Conservation (phyloP, 2,113 vertebrate species). For the Siniperca chuatsi region DNA sequence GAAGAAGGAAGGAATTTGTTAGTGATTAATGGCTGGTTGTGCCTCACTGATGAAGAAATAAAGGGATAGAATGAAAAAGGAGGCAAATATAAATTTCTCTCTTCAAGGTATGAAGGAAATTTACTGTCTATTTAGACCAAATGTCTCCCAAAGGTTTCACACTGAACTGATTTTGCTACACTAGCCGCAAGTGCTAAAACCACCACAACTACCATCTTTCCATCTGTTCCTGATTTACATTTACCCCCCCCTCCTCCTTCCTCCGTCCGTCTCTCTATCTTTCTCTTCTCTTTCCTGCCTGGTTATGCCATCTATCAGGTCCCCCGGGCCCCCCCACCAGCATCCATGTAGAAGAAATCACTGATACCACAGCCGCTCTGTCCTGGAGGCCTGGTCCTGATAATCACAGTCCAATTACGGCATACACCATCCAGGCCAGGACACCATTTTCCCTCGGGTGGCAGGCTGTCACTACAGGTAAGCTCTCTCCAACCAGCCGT, state of each 20-base stretch:
- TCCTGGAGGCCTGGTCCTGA: slow-evolving; percentile 97
- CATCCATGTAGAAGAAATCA: slow-evolving; percentile 94
- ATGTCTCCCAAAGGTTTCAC: slow-evolving; percentile 69
- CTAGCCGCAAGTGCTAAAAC: slow-evolving; percentile 67
- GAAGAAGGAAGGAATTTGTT: not conserved
- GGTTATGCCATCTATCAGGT: slow-evolving; percentile 83
- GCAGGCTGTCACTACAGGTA: slow-evolving; percentile 98
- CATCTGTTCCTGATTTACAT: slow-evolving; percentile 70
- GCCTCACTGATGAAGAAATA: slow-evolving; percentile 38
- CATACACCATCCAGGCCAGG: slow-evolving; percentile 93
- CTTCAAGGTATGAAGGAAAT: slow-evolving; percentile 57
- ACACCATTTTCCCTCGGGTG: slow-evolving; percentile 98
- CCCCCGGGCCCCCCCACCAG: slow-evolving; percentile 94
- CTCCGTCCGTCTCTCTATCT: slow-evolving; percentile 46
- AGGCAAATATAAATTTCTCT: slow-evolving; percentile 40
- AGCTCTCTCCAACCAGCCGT: slow-evolving; percentile 78
- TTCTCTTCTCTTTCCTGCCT: slow-evolving; percentile 48
- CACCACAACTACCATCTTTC: slow-evolving; percentile 27
- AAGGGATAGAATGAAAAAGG: slow-evolving; percentile 18
- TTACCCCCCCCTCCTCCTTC: not conserved
- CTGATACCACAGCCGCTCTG: slow-evolving; percentile 93
- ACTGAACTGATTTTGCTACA: slow-evolving; percentile 40
- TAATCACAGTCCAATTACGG: slow-evolving; percentile 98
- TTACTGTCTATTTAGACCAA: slow-evolving; percentile 72
- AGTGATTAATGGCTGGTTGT: not conserved